Conservation (phyloP, 2,113 vertebrate genomes). For the Furnarius figulus region DNA sequence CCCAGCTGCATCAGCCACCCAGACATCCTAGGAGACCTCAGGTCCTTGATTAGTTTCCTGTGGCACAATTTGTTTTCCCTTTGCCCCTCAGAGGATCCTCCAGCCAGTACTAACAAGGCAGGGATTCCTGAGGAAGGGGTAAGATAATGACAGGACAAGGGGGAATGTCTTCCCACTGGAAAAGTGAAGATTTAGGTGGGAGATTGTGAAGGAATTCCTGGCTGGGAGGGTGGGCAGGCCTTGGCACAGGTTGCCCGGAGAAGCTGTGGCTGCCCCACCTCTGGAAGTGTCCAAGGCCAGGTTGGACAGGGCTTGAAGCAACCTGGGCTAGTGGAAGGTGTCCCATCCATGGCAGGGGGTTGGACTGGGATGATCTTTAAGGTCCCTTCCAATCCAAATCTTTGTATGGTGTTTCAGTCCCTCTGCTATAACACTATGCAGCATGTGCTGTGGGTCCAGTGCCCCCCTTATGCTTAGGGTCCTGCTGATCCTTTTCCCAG, state of each 20-base stretch:
- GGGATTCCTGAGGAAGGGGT: neutral
- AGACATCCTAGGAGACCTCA: neutral
- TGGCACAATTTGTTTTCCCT: neutral
- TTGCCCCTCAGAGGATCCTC: neutral
- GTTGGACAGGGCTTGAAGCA: neutral
- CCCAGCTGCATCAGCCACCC: neutral
- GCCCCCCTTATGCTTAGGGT: rapidly evolving
- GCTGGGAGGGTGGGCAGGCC: neutral
- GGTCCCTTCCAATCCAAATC: neutral
- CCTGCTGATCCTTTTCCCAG: neutral
- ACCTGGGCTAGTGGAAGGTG: neutral
- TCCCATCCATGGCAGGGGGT: neutral
- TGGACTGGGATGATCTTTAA: neutral
- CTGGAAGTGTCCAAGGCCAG: neutral
- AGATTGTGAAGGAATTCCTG: neutral
- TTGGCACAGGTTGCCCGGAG: neutral
- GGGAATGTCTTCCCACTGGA: neutral
- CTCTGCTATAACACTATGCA: neutral
- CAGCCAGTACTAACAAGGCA: neutral
- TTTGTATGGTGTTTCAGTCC: neutral
- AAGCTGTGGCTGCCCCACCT: neutral
- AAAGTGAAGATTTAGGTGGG: neutral
- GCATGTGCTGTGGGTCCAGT: neutral
- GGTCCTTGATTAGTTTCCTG: neutral
- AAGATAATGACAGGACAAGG: neutral